Base-by-base conservation (phyloP, 1,140 invertebrate species). In the Eciton burchellii region DNA sequence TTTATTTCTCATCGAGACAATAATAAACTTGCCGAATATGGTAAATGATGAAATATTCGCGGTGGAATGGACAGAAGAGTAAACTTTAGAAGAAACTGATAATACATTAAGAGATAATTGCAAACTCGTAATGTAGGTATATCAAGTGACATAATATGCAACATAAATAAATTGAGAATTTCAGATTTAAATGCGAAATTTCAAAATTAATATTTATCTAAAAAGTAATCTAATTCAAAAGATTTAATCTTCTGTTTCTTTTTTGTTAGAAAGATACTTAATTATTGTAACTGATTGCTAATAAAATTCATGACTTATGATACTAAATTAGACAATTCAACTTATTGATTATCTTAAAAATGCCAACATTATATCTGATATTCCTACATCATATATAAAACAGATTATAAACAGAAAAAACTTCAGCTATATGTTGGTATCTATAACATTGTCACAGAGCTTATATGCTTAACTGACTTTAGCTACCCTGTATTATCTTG, bases 401-500 rank as follows among this genome's bases (percentile, higher is more conserved):
- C 82, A 35, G 35, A 76, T 74, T 77, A 76, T 87, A 88, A 79
- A 76, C 87, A 83, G n/a, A 35, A 35, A 35, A 35, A 73, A 89
- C 81, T 89, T 88, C 82, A 77, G 82, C 63, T 89, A 86, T 89
- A 89, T 84, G 86, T 90, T 82, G 83, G 88, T 90, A 81, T 85
- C 81, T 89, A 85, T 89, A 89, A 89, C 71, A 76, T 87, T 88
- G 83, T 90, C 76, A 83, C 86, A 79, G 68, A 87, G 88, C 86
- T 88, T 90, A 90, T 91, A 90, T 90, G 91, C 90, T 93, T 93
- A 90, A 89, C 90, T 88, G 90, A 87, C 87, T 90, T 92, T 91
- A 89, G 90, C 88, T 91, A 91, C 86, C 90, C 89, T 94, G 93
- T 93, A 94, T 94, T 91, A 92, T 90, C 89, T 92, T 93, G 90